Conservation (phyloP, 2,888 invertebrate genomes). For the Drosophila paucipuncta region DNA sequence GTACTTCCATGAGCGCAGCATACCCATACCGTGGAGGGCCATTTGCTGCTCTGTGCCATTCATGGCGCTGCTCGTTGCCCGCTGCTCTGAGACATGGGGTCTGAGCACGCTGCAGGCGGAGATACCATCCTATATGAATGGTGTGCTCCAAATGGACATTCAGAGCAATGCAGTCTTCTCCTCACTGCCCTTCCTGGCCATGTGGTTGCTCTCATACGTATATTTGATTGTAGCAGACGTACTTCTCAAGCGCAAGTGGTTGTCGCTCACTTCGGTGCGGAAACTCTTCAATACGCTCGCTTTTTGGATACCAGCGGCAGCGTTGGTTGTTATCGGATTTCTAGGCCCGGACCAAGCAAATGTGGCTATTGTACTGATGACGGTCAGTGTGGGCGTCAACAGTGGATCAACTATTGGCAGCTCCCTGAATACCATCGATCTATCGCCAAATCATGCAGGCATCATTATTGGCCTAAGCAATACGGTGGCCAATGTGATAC, state of each 20-base stretch:
- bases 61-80: conserved; percentile 86
- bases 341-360: conserved; percentile 83
- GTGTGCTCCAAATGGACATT: conserved; percentile 88
- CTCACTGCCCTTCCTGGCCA: conserved; percentile 86
- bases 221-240: conserved; percentile 85
- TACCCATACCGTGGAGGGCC: conserved; percentile 87
- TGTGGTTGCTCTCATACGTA: conserved; percentile 86
- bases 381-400: conserved; percentile 86
- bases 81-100: conserved; percentile 89
- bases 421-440: conserved; percentile 87
- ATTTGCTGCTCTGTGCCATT: conserved; percentile 89
- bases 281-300: conserved; percentile 78
- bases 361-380: conserved; percentile 86
- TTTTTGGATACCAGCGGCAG: conserved; percentile 86
- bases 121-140: conserved; percentile 89
- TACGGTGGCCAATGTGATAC: conserved; percentile 87
- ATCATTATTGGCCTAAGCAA: conserved; percentile 89
- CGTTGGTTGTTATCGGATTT: conserved; percentile 86
- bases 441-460: conserved; percentile 89
- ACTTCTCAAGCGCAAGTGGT: conserved; percentile 82
- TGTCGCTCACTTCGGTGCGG: conserved; percentile 81
- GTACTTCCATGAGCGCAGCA: conserved; percentile 66
- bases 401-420: conserved; percentile 84
- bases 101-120: conserved; percentile 89
- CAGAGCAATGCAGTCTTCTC: conserved; percentile 86